These are phyloP conservation scores for Beroe forskalii DNA, from an alignment of 37 sponge, comb jelly and placozoan genomes.

Conservation along the genomic window DNA sequence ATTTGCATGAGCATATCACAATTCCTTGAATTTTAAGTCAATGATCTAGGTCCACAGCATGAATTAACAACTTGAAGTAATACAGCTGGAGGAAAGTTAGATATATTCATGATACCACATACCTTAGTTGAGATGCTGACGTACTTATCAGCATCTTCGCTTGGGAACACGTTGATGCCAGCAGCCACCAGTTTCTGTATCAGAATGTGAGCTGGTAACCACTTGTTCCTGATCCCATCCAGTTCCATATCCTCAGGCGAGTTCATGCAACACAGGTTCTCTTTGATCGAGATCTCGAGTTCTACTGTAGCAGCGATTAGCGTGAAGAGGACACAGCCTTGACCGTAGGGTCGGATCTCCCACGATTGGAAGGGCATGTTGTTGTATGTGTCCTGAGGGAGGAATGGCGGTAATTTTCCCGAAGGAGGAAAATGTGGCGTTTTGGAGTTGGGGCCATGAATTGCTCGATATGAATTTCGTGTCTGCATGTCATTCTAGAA, in stretches of 20 bases:
- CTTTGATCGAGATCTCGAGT: constrained; percentile 74
- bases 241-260: constrained; percentile 53
- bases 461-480: background rate
- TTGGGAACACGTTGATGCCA: constrained; percentile 77
- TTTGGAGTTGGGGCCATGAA: background rate
- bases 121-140: constrained; percentile 71
- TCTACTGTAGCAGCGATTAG: constrained; percentile 68
- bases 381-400: constrained; percentile 68
- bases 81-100: no score
- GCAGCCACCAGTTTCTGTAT: constrained; percentile 65
- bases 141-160: constrained; percentile 73
- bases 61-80: no score
- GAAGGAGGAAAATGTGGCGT: no score
- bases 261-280: constrained; percentile 31
- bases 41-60: no score
- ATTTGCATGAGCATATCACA: no score
- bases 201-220: constrained; percentile 43
- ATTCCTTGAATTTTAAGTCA: no score
- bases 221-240: constrained; percentile 60
- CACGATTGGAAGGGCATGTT: constrained; percentile 86
- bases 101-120: no score
- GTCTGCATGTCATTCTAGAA: background rate
- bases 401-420: no score
- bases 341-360: constrained; percentile 71
- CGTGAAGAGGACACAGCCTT: constrained; percentile 69